A percentile compares a stretch with the other conserved stretches of the same genome.
These are phyloP conservation scores for Gambusia holbrooki DNA, from an alignment of 2,113 vertebrate genomes.

Conservation along the genomic window DNA sequence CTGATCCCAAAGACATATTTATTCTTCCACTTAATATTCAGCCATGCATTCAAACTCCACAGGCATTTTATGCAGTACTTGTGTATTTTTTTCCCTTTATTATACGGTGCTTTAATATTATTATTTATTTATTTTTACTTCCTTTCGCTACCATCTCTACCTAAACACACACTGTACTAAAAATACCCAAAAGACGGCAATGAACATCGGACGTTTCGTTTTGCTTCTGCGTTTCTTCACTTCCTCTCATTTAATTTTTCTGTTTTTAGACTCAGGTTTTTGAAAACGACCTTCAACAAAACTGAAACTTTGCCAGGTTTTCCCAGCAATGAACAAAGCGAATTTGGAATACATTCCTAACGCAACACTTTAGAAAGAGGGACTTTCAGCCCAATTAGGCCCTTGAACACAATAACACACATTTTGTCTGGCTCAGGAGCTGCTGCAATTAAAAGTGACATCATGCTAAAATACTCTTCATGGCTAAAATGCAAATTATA, in stretches of 20 bases:
- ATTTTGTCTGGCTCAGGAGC: constrained; percentile 21
- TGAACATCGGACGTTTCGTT: too few relatives aligned
- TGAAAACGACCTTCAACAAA: constrained; percentile 4
- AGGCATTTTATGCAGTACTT: constrained; percentile 1
- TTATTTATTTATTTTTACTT: too few relatives aligned
- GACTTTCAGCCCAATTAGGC: constrained; percentile 11
- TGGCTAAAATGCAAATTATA: constrained; percentile 55
- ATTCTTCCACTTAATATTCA: constrained; percentile 32
- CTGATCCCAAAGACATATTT: constrained; percentile 10
- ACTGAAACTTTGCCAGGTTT: neutral
- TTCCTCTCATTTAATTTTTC: too few relatives aligned
- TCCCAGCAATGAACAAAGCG: neutral
- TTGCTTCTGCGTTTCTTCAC: too few relatives aligned
- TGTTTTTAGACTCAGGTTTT: neutral
- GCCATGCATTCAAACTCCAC: neutral
- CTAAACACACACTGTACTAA: too few relatives aligned
- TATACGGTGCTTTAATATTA: too few relatives aligned
- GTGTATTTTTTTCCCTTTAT: too few relatives aligned
- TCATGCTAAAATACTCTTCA: constrained; percentile 35
- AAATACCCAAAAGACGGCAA: too few relatives aligned
- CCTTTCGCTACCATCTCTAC: too few relatives aligned
- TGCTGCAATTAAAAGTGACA: constrained; percentile 21
- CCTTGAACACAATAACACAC: constrained; percentile 21
- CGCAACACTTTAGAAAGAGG: constrained; percentile 8
- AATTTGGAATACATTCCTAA: neutral